Base-by-base conservation (phyloP, 1,140 invertebrate species). In the Pogonomyrmex barbatus region DNA sequence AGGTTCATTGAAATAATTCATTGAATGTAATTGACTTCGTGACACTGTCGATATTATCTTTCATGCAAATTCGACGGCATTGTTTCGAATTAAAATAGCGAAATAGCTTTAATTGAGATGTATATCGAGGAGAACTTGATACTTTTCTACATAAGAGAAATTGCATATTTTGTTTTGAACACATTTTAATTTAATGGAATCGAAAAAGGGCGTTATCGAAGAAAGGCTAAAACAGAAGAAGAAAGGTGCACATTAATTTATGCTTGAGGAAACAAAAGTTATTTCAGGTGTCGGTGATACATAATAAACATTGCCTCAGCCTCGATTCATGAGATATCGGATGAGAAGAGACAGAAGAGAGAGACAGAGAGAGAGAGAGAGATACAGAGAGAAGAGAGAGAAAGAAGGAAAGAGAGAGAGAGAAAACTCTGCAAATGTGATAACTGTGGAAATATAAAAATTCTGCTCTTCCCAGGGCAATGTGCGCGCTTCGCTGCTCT, bases 401-500 rank as follows among this genome's bases (percentile, higher is more conserved):
- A 68, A 39, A 68, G 6, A 68, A 9, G 45, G 8, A 47, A n/a
- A 68, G 42, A 68, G 2, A 71, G 24, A 71, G 68, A 71, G 65
- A 71, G 52, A 58, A 17, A 58, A 71, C 71, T 79, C 63, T 79
- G 62, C 30, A 77, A 77, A 77, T 77, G 42, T 63, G 54, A 77
- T 63, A 77, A 62, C 30, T 54, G 47, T 81, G 63, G 24, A 65
- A 42, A 81, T 52, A 54, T 54, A 68, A 81, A 30, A 81, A 52
- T 56, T 81, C 63, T 54, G 65, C 77, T 54, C 36, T 81, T 81
- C n/a, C 12, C 47, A 62, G 39, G 42, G n/a, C 33, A 79, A 68
- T 79, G 47, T 68, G 77, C 2, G 47, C 77, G 63, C 36, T 70
- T 81, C 63, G 77, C 63, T 81, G 77, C 77, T 81, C 63, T 81